Evolutionary conservation across 2,797 vertebrate species (phyloP).

Genomic region (Harpagifer antarcticus): DNA sequence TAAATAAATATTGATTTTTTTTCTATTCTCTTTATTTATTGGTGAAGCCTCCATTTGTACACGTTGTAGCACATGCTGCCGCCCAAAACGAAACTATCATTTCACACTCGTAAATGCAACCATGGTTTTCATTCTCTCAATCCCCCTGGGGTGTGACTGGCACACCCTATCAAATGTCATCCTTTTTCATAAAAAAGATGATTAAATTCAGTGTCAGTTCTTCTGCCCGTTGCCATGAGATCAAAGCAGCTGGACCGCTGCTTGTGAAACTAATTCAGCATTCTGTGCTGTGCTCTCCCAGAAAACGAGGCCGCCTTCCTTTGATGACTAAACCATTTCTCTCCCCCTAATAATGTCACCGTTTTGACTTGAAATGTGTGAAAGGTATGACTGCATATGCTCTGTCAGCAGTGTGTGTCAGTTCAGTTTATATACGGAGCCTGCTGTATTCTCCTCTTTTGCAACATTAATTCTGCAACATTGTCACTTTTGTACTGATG

Average conservation of each 20-base stretch:
- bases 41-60: background rate
- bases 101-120: constrained; percentile 46
- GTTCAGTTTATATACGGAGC: background rate
- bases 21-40: background rate
- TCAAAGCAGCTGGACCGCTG: constrained; percentile 65
- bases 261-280: constrained; percentile 60
- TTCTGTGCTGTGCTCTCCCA: constrained; percentile 39
- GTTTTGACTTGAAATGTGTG: constrained; percentile 55
- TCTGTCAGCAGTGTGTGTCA: constrained; percentile 22
- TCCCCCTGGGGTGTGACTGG: constrained; percentile 30
- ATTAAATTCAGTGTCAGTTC: constrained; percentile 60
- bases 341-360: constrained; percentile 64
- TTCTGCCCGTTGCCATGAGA: constrained; percentile 61
- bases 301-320: constrained; percentile 62
- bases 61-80: constrained; percentile 1
- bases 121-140: constrained; percentile 45
- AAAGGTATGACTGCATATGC: constrained; percentile 37
- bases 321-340: constrained; percentile 71
- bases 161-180: constrained; percentile 42
- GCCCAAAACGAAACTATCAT: constrained; percentile 5
- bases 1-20: constrained; percentile 7
- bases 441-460: constrained; percentile 16
- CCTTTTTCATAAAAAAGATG: constrained; percentile 49
- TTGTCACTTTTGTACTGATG: constrained; percentile 39
- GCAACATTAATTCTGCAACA: constrained; percentile 31